Percentiles rank a stretch among this genome's conserved stretches.
Evolutionary conservation across 2,888 invertebrate species (phyloP).

Genomic region (Volucella inanis): DNA sequence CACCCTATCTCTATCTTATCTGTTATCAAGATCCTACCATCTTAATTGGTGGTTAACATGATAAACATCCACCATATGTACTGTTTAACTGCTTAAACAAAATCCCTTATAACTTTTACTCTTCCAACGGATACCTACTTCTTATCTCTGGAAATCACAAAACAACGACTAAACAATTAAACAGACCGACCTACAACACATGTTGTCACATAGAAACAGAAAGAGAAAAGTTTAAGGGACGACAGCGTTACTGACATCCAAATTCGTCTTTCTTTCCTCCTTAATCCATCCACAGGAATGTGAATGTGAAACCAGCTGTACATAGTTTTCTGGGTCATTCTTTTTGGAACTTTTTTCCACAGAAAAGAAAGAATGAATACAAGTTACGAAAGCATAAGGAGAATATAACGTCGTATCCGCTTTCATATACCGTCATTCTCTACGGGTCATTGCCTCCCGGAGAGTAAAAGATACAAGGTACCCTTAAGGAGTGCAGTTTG

Average conservation of each 20-base stretch:
- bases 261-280: neutral
- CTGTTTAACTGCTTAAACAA: conserved; percentile 50
- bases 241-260: conserved; percentile 21
- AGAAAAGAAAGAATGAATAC: no score
- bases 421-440: neutral
- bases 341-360: no score
- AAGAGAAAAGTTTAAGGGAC: conserved; percentile 25
- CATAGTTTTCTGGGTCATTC: no score
- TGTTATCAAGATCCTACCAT: no score
- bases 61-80: conserved; percentile 16
- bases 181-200: conserved; percentile 39
- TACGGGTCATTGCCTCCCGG: conserved; percentile 24
- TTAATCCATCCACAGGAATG: neutral
- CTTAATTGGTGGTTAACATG: conserved; percentile 45
- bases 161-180: conserved; percentile 45
- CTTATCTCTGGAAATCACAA: conserved; percentile 16
- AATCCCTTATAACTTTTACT: conserved; percentile 26
- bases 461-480: neutral
- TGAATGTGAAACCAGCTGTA: neutral
- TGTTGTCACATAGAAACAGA: conserved; percentile 33
- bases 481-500: neutral
- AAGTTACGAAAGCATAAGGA: no score
- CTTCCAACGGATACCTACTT: neutral
- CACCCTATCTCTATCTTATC: no score
- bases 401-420: neutral